A percentile compares a stretch with the other conserved stretches of the same genome.
Evolutionary conservation across 2,113 vertebrate species (phyloP).

Genomic region (Marmota flaviventris): DNA sequence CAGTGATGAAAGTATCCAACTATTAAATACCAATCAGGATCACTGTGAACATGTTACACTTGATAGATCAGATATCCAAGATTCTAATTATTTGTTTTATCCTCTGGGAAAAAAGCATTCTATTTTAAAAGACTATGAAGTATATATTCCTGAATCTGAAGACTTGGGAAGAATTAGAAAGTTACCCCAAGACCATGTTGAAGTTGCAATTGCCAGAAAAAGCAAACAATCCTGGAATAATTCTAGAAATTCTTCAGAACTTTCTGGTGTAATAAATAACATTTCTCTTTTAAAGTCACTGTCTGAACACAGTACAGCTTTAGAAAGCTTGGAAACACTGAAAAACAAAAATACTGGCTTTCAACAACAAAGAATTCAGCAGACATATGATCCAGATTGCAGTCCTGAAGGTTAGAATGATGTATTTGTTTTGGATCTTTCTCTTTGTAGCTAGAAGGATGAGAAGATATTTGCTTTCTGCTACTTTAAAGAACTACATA

Average conservation of each 20-base stretch:
- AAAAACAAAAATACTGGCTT: constrained; percentile 47
- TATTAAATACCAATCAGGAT: neutral
- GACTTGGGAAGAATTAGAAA: neutral
- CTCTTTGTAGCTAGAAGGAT: neutral
- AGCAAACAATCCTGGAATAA: neutral
- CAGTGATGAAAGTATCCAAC: neutral
- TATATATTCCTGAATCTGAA: constrained; percentile 35
- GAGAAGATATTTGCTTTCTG: neutral
- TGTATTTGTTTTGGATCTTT: constrained; percentile 29
- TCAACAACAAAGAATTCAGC: constrained; percentile 3
- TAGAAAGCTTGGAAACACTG: constrained; percentile 86
- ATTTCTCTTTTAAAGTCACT: constrained; percentile 85
- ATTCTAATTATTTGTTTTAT: constrained; percentile 35
- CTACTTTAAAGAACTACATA: neutral
- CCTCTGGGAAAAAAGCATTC: constrained; percentile 6
- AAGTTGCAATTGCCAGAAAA: constrained; percentile 27
- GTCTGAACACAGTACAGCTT: constrained; percentile 85
- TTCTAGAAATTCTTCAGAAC: constrained; percentile 62
- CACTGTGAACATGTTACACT: neutral
- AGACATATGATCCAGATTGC: constrained; percentile 27
- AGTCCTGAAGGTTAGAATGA: constrained; percentile 84
- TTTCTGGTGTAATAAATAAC: constrained; percentile 69
- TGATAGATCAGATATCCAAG: neutral
- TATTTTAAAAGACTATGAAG: constrained; percentile 49
- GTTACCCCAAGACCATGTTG: neutral